Evolutionary conservation across 1,140 invertebrate genomes (phyloP), one percentile per base, ranked within the genome.

Genomic region (Magallana gigas): DNA sequence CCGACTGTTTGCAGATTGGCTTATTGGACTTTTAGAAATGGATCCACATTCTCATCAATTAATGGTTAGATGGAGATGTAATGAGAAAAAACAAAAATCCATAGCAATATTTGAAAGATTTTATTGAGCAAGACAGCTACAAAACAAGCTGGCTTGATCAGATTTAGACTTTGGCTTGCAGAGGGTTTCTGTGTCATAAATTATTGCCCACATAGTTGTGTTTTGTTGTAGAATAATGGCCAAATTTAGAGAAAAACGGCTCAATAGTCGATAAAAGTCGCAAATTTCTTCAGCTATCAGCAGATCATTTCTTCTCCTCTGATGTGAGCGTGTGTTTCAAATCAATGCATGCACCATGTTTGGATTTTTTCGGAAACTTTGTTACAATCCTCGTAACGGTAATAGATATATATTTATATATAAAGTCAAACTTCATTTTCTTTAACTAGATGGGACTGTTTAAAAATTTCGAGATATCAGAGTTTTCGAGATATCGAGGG

Each of bases 291-390:
- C 23, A 9, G 68, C 68, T 76, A 76, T 76, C 68, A 76, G 68
- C 60, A 76, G 68, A 76, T 68, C 23, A 76, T 76, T 29, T 76
- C 68, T 76, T 62, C n/a, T 62, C 11, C 23, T 36, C 23, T 76
- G 68, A 76, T 76, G 68, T 76, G 68, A 29, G 68, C 68, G 8
- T 2, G 68, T 76, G 23, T 76, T 76, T 76, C 18, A 76, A 76
- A 76, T 36, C 68, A 76, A 29, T 76, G 7, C 7, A 12, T 18
- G 68, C 23, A 36, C 23, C 8, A 76, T 76, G 68, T 76, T 76
- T 29, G 68, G 68, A 76, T 76, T 76, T 76, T 76, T 76, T 76
- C 68, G 68, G 68, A 76, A 76, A 36, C 14, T 76, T 29, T 76
- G 68, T 76, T 23, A 29, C 68, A 76, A 76, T 76, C 68, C 68